Conservation (phyloP, 2,888 invertebrate genomes). For the Blastobasis lacticolella region DNA sequence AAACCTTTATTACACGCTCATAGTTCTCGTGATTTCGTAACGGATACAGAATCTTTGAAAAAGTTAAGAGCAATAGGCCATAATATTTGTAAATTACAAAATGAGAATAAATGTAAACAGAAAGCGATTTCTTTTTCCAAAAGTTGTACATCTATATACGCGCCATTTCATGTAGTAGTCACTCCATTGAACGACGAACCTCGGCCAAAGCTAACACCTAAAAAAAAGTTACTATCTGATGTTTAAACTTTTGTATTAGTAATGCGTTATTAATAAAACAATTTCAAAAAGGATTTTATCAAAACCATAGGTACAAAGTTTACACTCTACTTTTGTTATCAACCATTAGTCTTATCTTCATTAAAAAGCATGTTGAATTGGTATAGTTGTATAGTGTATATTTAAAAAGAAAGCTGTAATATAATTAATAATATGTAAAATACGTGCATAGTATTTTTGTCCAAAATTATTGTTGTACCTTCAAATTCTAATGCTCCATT, state of each 20-base stretch:
- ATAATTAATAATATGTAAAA: too few species aligned
- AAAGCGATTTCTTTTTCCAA: constrained; percentile 55
- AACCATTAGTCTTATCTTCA: too few species aligned
- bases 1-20: constrained; percentile 34
- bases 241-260: too few species aligned
- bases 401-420: not conserved
- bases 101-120: constrained; percentile 44
- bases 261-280: too few species aligned
- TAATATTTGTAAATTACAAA: constrained; percentile 56
- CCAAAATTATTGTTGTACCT: constrained; percentile 30
- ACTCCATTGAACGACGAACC: constrained; percentile 49
- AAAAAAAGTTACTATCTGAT: too few species aligned
- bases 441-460: not conserved
- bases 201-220: not conserved
- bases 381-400: not conserved
- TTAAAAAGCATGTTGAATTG: too few species aligned
- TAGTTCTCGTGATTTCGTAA: constrained; percentile 35
- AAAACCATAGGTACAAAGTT: too few species aligned
- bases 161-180: constrained; percentile 52
- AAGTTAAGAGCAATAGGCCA: constrained; percentile 61
- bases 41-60: constrained; percentile 49
- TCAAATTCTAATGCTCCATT: constrained; percentile 39
- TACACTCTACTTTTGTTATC: too few species aligned
- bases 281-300: too few species aligned
- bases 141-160: constrained; percentile 56